phyloP scores from a whole-genome alignment of 2,888 invertebrate species.

The Platycheirus albimanus region DNA sequence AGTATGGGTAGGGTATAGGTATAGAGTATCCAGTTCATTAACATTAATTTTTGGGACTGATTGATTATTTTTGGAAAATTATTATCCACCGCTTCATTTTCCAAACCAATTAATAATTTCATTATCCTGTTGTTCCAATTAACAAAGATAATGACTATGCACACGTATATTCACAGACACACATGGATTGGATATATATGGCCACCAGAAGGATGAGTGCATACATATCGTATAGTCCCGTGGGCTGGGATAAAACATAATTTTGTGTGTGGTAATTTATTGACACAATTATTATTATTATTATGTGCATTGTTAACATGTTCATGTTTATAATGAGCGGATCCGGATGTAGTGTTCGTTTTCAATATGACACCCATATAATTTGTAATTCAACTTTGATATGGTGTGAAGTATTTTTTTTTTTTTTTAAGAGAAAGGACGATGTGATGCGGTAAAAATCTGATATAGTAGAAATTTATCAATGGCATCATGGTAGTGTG shows the following conservation, averaged over 20 bases:
- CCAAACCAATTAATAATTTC: constrained; percentile 64
- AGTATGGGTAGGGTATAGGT: no score
- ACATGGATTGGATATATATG: not conserved
- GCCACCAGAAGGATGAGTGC: no score
- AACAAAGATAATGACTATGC: constrained; percentile 35
- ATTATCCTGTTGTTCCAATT: constrained; percentile 63
- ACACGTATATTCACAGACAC: not conserved
- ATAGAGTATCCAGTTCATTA: constrained; percentile 61
- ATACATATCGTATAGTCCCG: no score
- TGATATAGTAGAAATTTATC: no score
- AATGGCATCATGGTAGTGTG: no score
- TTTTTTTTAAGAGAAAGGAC: no score
- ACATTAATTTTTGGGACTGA: constrained; percentile 52
- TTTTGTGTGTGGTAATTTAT: constrained; percentile 20
- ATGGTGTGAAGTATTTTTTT: constrained; percentile 1
- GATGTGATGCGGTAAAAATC: no score
- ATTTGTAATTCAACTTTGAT: not conserved
- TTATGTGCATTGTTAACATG: constrained; percentile 10
- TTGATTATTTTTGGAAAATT: constrained; percentile 60
- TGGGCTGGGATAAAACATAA: no score
- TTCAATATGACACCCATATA: constrained; percentile 20
- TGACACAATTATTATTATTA: constrained; percentile 12
- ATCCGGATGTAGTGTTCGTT: constrained; percentile 1
- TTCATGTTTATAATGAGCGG: constrained; percentile 19
- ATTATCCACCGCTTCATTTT: constrained; percentile 36